Conservation (phyloP, 2,113 vertebrate species). For the Aphyosemion australe region DNA sequence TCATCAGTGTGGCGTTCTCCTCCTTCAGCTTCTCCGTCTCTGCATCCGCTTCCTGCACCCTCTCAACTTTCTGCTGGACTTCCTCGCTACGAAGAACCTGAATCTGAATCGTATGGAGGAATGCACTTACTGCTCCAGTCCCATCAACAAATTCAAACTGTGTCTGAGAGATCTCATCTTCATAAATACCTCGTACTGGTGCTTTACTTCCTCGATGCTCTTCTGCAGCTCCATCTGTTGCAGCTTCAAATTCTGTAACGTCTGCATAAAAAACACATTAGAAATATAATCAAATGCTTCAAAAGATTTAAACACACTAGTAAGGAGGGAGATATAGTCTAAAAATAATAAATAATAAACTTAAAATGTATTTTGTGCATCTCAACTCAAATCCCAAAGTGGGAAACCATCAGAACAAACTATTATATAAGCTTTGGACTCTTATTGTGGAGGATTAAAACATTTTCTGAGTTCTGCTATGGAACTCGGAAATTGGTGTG, state of each 20-base stretch:
- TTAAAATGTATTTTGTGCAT: too few species aligned
- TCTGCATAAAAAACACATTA: slow-evolving; percentile 27
- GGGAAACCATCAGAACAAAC: too few species aligned
- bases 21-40: slow-evolving; percentile 46
- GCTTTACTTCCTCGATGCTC: slow-evolving; percentile 50
- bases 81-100: slow-evolving; percentile 31
- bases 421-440: too few species aligned
- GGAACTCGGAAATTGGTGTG: too few species aligned
- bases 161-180: neutral
- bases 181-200: neutral
- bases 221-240: slow-evolving; percentile 42
- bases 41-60: slow-evolving; percentile 20
- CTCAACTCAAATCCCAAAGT: too few species aligned
- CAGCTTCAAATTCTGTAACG: slow-evolving; percentile 61
- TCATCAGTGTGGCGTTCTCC: slow-evolving; percentile 22
- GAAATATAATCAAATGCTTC: too few species aligned
- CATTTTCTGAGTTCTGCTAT: too few species aligned
- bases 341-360: too few species aligned
- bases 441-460: too few species aligned
- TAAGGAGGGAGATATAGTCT: too few species aligned
- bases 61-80: slow-evolving; percentile 15
- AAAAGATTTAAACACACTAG: too few species aligned
- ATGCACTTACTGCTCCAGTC: too few species aligned
- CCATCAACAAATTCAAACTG: neutral
- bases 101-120: slow-evolving; percentile 38